Conservation (phyloP, 2,797 vertebrate genomes). For the Schizothorax lantsangensis region DNA sequence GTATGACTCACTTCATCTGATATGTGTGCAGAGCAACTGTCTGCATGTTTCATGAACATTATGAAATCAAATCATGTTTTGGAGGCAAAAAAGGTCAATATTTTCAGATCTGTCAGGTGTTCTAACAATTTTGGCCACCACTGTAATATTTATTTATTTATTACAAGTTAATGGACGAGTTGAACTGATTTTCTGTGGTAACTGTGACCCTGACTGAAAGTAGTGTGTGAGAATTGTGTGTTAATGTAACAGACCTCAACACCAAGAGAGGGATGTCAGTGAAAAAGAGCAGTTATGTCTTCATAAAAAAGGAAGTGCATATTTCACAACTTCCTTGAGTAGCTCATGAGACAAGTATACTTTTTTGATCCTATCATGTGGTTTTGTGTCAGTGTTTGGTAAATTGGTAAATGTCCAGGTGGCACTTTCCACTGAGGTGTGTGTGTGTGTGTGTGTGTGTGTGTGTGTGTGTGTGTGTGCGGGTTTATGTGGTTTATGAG, state of each 20-base stretch:
- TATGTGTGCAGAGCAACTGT: no score
- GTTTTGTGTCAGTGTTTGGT: slow-evolving; percentile 21
- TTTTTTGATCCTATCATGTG: background rate
- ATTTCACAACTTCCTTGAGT: background rate
- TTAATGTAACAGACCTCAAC: background rate
- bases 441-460: background rate
- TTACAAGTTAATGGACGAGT: background rate
- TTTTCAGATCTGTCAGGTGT: no score
- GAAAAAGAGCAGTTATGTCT: background rate
- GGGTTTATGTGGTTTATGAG: no score
- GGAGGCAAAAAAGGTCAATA: no score
- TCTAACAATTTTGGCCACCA: no score
- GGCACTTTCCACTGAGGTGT: background rate
- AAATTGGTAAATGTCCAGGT: background rate
- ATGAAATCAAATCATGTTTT: no score
- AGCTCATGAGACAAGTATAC: background rate
- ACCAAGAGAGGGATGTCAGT: background rate
- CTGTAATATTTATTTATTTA: no score
- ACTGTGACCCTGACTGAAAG: background rate
- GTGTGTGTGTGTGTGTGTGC: background rate
- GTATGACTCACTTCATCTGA: no score
- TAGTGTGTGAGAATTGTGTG: background rate
- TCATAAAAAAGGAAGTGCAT: slow-evolving; percentile 22
- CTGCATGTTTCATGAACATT: no score
- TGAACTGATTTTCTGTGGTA: background rate